These are phyloP conservation scores for Phalacrocorax aristotelis DNA, from an alignment of 2,113 vertebrate genomes.

Conservation along the genomic window DNA sequence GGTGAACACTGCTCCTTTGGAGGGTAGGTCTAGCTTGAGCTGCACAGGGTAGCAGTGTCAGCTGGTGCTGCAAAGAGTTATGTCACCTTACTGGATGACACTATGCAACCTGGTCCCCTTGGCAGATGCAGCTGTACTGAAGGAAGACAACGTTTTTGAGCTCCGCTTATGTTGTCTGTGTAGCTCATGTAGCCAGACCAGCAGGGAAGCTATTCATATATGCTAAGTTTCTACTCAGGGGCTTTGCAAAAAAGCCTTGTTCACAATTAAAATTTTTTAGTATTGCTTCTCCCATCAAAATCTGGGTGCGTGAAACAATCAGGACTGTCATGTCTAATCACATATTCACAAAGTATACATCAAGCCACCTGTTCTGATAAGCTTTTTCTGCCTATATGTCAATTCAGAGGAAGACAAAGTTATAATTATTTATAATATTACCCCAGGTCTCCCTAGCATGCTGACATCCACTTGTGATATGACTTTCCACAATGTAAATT, in stretches of 20 bases:
- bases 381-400: neutral
- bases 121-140: neutral
- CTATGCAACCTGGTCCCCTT: neutral
- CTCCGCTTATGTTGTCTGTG: neutral
- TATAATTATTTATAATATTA: conserved; percentile 20
- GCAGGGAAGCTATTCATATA: neutral
- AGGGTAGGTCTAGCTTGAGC: neutral
- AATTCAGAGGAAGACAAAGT: neutral
- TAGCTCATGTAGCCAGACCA: neutral
- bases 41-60: neutral
- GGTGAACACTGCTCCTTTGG: neutral
- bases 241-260: neutral
- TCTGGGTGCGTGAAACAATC: neutral
- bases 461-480: neutral
- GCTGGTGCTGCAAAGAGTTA: neutral
- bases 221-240: neutral
- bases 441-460: neutral
- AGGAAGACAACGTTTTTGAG: neutral
- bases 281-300: conserved; percentile 31
- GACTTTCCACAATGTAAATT: neutral
- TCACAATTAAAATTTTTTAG: conserved; percentile 9
- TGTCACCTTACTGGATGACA: neutral
- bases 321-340: neutral
- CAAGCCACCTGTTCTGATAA: conserved; percentile 42
- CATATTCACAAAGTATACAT: neutral